A percentile compares a stretch with the other conserved stretches of the same genome.
phyloP scores from a whole-genome alignment of 2,113 vertebrate genomes.

The Pseudois nayaur region DNA sequence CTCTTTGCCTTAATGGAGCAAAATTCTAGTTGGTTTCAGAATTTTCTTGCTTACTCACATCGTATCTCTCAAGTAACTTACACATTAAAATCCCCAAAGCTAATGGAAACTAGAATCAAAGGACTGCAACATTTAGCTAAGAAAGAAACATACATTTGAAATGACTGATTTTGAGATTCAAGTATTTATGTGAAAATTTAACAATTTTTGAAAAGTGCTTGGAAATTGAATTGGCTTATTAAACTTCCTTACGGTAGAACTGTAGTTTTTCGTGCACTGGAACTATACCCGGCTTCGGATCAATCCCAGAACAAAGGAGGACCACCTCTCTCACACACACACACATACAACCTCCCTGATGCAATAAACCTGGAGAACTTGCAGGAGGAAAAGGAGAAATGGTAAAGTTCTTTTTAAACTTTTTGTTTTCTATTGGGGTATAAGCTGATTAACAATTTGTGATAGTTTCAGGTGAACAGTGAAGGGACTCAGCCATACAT shows the following conservation, averaged over 20 bases:
- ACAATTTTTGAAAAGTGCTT: neutral
- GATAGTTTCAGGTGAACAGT: neutral
- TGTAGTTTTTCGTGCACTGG: neutral
- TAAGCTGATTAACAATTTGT: neutral
- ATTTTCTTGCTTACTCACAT: neutral
- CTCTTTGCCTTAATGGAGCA: neutral
- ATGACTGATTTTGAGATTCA: slow-evolving; percentile 46
- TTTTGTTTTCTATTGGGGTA: neutral
- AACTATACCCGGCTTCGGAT: slow-evolving; percentile 73
- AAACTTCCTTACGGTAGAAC: slow-evolving; percentile 34
- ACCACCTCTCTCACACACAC: neutral
- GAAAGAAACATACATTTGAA: neutral
- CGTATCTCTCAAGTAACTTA: neutral
- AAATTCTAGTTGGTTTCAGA: neutral
- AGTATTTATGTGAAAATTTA: slow-evolving; percentile 61
- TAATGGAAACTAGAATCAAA: neutral
- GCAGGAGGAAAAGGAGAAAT: slow-evolving; percentile 31
- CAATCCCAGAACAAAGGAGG: slow-evolving; percentile 69
- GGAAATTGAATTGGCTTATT: slow-evolving; percentile 18
- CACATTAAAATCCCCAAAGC: neutral
- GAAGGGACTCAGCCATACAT: neutral
- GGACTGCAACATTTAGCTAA: neutral
- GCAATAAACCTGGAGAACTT: slow-evolving; percentile 6
- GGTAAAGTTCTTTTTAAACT: neutral
- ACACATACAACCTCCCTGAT: neutral